Conservation (phyloP, 2,797 vertebrate species). For the Poeciliopsis turneri region DNA sequence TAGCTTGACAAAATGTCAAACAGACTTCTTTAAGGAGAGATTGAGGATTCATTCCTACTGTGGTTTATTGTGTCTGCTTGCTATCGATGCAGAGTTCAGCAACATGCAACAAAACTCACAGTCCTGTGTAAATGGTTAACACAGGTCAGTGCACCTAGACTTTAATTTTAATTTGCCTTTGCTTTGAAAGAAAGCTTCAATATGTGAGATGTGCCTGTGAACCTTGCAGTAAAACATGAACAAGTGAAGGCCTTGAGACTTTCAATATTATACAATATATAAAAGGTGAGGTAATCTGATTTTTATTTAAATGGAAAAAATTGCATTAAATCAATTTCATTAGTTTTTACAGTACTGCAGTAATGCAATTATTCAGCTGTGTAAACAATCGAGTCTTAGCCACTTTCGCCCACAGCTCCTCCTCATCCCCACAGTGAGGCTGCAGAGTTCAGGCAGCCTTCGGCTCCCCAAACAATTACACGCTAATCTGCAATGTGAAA, state of each 20-base stretch:
- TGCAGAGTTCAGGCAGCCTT: slow-evolving; percentile 56
- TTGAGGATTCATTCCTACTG: not conserved
- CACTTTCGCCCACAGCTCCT: slow-evolving; percentile 44
- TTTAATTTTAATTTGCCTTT: slow-evolving; percentile 30
- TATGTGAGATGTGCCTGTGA: slow-evolving; percentile 15
- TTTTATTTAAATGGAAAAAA: slow-evolving; percentile 1
- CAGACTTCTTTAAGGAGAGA: not conserved
- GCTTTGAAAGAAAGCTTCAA: not conserved
- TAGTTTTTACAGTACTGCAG: slow-evolving; percentile 46
- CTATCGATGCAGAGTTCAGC: not conserved
- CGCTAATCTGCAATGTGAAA: slow-evolving; percentile 78
- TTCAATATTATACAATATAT: slow-evolving; percentile 15
- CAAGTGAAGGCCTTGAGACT: slow-evolving; percentile 1
- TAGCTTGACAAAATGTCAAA: not conserved
- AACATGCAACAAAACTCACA: not conserved
- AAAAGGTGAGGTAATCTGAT: not conserved
- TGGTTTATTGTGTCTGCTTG: not conserved
- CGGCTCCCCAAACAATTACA: slow-evolving; percentile 81
- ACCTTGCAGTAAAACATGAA: not conserved
- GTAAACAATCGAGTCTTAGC: slow-evolving; percentile 53
- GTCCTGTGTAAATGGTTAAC: not conserved
- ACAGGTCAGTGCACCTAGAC: not conserved
- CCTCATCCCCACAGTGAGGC: slow-evolving; percentile 49
- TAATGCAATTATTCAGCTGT: slow-evolving; percentile 59
- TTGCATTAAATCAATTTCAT: slow-evolving; percentile 45